A percentile compares a stretch with the other conserved stretches of the same genome.
These are phyloP conservation scores for Drosophila kurseongensis DNA, from an alignment of 1,140 invertebrate genomes.

Conservation along the genomic window DNA sequence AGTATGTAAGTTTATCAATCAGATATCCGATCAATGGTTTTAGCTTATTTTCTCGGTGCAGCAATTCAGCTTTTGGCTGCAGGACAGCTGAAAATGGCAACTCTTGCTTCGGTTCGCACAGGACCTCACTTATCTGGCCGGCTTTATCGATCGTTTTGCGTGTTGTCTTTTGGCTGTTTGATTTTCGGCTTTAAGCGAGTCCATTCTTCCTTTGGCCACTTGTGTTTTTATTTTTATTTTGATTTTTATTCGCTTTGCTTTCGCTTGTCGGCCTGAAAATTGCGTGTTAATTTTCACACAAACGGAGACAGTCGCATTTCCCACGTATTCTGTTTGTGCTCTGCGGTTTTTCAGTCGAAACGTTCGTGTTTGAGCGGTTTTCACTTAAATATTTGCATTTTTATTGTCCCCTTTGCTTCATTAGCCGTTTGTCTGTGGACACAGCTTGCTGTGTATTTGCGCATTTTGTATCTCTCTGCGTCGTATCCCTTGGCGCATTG, in stretches of 20 bases:
- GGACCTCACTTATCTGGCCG: conserved; percentile 45
- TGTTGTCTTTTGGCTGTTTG: conserved; percentile 68
- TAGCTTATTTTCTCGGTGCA: conserved; percentile 15
- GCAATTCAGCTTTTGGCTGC: not conserved
- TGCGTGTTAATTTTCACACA: conserved; percentile 82
- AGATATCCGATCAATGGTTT: not conserved
- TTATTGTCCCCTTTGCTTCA: conserved; percentile 71
- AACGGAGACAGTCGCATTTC: conserved; percentile 58
- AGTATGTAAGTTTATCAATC: too few species aligned
- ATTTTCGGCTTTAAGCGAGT: conserved; percentile 75
- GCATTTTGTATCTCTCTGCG: conserved; percentile 21
- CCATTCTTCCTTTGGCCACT: conserved; percentile 44
- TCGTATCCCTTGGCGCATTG: conserved; percentile 44
- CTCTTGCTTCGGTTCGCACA: conserved; percentile 25
- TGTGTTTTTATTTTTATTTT: conserved; percentile 52
- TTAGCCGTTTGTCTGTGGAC: conserved; percentile 62
- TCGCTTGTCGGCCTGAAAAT: conserved; percentile 51
- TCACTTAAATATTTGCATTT: conserved; percentile 78
- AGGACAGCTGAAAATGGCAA: conserved; percentile 21
- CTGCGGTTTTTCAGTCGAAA: conserved; percentile 56
- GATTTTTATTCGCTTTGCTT: conserved; percentile 52
- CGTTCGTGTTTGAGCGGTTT: conserved; percentile 53
- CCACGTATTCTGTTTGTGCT: conserved; percentile 63
- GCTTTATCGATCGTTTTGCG: conserved; percentile 76
- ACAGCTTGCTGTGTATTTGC: conserved; percentile 34